Conservation (phyloP, 2,113 vertebrate genomes). For the Halichoerus grypus region DNA sequence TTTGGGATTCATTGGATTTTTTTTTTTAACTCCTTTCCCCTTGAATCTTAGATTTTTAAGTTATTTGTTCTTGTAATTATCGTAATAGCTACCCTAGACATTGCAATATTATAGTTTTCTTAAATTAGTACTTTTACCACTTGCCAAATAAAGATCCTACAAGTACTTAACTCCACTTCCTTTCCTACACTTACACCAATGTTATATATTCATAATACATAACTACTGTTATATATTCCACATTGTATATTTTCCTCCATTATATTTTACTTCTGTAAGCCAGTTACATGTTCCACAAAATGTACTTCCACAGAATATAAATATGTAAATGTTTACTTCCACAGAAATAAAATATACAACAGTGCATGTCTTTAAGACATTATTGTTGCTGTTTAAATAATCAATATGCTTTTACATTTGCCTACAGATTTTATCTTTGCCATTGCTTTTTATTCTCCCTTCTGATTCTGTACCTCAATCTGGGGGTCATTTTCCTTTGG, state of each 20-base stretch:
- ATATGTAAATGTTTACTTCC: background rate
- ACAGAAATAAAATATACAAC: background rate
- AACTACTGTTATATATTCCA: background rate
- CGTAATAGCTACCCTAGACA: background rate
- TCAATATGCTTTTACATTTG: background rate
- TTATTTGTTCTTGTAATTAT: background rate
- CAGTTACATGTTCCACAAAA: background rate
- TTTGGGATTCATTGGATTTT: background rate
- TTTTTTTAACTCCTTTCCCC: background rate
- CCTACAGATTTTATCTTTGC: background rate
- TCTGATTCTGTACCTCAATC: background rate
- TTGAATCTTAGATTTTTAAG: background rate
- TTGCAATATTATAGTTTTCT: background rate
- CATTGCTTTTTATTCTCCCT: background rate
- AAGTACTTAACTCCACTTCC: background rate
- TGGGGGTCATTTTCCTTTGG: background rate
- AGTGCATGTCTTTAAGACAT: background rate
- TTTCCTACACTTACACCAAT: background rate
- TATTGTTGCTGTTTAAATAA: background rate
- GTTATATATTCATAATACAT: background rate
- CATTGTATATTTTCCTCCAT: background rate
- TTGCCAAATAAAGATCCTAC: slow-evolving; percentile 4
- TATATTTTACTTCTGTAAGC: background rate
- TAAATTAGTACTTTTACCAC: slow-evolving; percentile 2
- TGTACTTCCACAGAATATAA: background rate